phyloP scores from a whole-genome alignment of 2,113 vertebrate genomes.

The Oriolus oriolus region DNA sequence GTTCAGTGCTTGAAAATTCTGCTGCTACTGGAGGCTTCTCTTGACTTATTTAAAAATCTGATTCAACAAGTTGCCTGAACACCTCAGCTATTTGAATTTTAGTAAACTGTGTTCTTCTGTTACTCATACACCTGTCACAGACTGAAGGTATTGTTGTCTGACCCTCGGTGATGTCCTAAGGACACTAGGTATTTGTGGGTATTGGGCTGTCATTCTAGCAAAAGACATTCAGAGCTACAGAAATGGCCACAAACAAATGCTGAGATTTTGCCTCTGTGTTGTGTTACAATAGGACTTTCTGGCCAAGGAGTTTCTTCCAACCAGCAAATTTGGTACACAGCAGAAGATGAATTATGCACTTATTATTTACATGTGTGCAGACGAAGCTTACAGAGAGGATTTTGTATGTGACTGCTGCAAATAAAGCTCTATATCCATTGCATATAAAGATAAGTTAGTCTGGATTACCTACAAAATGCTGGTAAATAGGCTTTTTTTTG shows the following conservation, averaged over 20 bases:
- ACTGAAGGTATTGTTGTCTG: not conserved
- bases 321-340: not conserved
- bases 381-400: not conserved
- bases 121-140: not conserved
- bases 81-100: not conserved
- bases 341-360: not conserved
- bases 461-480: not conserved
- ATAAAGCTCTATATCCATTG: not conserved
- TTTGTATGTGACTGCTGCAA: not conserved
- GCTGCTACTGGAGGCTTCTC: not conserved
- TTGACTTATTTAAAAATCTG: not conserved
- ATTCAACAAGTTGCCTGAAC: not conserved
- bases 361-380: not conserved
- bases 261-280: not conserved
- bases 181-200: not conserved
- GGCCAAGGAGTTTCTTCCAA: not conserved
- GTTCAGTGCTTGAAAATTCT: not conserved
- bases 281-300: not conserved
- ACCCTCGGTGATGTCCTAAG: not conserved
- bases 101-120: not conserved
- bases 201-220: not conserved
- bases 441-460: not conserved
- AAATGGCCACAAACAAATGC: not conserved
- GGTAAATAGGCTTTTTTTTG: not conserved
- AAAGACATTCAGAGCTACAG: not conserved